These are phyloP conservation scores for Aviceda subcristata DNA, from an alignment of 2,113 vertebrate genomes.

Conservation along the genomic window DNA sequence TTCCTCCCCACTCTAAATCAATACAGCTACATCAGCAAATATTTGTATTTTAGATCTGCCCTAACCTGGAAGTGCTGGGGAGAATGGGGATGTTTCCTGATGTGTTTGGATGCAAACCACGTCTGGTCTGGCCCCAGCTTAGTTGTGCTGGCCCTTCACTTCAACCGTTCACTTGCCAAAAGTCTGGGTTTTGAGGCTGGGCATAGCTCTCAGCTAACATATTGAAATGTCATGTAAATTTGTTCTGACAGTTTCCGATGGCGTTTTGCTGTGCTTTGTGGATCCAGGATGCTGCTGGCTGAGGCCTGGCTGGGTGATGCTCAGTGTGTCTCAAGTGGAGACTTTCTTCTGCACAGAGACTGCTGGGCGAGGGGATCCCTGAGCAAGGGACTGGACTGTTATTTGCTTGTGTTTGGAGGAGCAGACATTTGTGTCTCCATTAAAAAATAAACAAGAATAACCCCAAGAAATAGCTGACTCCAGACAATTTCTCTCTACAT, in stretches of 20 bases:
- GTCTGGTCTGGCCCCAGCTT: not conserved
- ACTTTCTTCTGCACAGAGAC: not conserved
- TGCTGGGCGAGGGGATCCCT: not conserved
- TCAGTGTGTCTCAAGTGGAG: not conserved
- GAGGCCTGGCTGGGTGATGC: not conserved
- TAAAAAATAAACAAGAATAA: not conserved
- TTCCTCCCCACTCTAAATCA: not conserved
- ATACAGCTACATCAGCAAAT: not conserved
- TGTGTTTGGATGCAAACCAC: not conserved
- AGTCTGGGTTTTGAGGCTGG: not conserved
- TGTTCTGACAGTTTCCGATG: not conserved
- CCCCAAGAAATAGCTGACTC: not conserved
- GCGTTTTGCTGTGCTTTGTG: rapidly evolving
- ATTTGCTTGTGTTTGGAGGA: not conserved
- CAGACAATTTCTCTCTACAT: not conserved
- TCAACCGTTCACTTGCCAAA: not conserved
- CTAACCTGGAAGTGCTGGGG: not conserved
- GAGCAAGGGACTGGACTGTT: not conserved
- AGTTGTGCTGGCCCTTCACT: not conserved
- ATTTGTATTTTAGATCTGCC: not conserved
- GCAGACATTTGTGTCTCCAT: not conserved
- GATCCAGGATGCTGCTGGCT: not conserved
- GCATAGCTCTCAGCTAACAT: not conserved
- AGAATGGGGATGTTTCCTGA: not conserved
- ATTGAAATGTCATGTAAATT: not conserved